A percentile compares a stretch with the other conserved stretches of the same genome.
These are phyloP conservation scores for Parnassius apollo DNA, from an alignment of 2,888 invertebrate species.

Conservation along the genomic window DNA sequence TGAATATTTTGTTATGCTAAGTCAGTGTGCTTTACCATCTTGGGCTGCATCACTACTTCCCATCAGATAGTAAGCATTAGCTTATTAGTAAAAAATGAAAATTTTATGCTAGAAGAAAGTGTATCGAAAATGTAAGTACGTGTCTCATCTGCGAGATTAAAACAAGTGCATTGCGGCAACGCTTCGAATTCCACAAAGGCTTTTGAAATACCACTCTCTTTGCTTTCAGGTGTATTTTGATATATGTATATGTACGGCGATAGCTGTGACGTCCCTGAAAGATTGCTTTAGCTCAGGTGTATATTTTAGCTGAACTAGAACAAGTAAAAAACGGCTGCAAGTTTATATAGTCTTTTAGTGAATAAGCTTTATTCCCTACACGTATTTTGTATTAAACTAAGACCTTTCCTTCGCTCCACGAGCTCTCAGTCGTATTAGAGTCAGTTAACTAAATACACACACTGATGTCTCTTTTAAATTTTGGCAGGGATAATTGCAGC, in stretches of 20 bases:
- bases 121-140: slow-evolving; percentile 4
- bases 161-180: slow-evolving; percentile 47
- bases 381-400: not conserved
- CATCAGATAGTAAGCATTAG: no score
- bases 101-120: not conserved
- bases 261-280: slow-evolving; percentile 17
- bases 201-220: slow-evolving; percentile 36
- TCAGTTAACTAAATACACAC: no score
- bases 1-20: no score
- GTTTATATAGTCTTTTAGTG: not conserved
- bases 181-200: slow-evolving; percentile 41
- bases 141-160: slow-evolving; percentile 55
- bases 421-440: no score
- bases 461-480: no score
- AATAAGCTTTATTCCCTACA: not conserved
- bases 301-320: slow-evolving; percentile 7
- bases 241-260: slow-evolving; percentile 1
- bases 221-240: slow-evolving; percentile 12
- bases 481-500: no score
- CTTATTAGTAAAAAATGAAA: not conserved
- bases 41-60: no score
- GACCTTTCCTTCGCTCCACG: no score
- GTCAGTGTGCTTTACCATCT: no score
- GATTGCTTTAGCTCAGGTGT: slow-evolving; percentile 23
- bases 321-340: not conserved